Evolutionary conservation across 2,888 invertebrate species (phyloP).

Genomic region (Conchocele bisecta): DNA sequence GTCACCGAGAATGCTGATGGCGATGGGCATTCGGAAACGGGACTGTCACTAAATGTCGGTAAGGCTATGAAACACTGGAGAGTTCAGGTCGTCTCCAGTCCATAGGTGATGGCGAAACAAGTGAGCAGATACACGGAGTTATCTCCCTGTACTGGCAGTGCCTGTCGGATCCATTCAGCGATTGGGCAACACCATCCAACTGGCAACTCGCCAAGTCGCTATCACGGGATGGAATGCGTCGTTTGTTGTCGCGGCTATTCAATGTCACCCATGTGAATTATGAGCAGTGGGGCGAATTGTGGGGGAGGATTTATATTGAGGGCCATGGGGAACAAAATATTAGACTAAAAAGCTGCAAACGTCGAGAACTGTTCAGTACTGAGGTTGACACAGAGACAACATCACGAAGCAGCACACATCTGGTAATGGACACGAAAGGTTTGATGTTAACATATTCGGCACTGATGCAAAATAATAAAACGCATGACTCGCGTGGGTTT

Average conservation of each 20-base stretch:
- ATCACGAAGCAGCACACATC: too few relatives aligned
- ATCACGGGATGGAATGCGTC: background rate
- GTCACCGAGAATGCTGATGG: too few relatives aligned
- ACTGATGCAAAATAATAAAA: background rate
- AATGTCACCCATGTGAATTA: background rate
- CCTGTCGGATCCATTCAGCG: background rate
- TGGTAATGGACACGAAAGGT: too few relatives aligned
- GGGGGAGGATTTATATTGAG: slow-evolving; percentile 3
- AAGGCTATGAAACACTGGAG: too few relatives aligned
- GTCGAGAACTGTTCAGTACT: too few relatives aligned
- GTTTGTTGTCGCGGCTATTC: background rate
- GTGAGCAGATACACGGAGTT: background rate
- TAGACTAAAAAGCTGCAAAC: background rate
- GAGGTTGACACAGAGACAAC: too few relatives aligned
- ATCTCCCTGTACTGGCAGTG: slow-evolving; percentile 2
- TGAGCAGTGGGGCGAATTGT: slow-evolving; percentile 4
- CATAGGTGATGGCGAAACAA: too few relatives aligned
- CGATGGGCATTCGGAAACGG: too few relatives aligned
- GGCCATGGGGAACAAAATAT: background rate
- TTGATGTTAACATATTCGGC: too few relatives aligned
- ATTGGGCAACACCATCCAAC: background rate
- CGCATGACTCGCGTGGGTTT: background rate
- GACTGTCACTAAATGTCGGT: too few relatives aligned
- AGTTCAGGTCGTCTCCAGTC: too few relatives aligned
- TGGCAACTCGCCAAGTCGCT: background rate